phyloP scores from a whole-genome alignment of 1,140 invertebrate genomes.

The Bursaphelenchus mucronatus region DNA sequence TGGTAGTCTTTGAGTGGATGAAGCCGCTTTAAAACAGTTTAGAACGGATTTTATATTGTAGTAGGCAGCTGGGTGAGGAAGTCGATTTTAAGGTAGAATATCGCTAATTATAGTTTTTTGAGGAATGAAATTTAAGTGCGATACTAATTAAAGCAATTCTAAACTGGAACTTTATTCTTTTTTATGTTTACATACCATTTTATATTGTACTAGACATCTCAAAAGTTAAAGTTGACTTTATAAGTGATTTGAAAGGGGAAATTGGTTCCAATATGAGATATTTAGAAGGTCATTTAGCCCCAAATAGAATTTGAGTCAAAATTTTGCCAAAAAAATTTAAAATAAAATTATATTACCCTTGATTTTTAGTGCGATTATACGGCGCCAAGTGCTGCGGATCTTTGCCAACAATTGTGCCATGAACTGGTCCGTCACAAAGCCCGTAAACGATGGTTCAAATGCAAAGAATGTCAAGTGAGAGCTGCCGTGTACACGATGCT shows the following conservation, averaged over 20 bases:
- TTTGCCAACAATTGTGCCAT: conserved; percentile 27
- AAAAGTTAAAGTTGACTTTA: background rate
- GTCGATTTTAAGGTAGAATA: too few relatives aligned
- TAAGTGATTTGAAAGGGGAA: background rate
- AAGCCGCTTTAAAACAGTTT: too few relatives aligned
- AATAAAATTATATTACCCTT: background rate
- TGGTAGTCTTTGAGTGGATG: too few relatives aligned
- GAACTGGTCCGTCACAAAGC: conserved; percentile 35
- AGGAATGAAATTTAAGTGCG: too few relatives aligned
- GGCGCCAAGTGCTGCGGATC: conserved; percentile 25
- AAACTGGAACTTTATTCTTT: too few relatives aligned
- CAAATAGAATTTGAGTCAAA: background rate
- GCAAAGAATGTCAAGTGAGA: conserved; percentile 36
- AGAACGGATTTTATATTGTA: too few relatives aligned
- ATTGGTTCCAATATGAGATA: background rate
- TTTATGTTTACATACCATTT: too few relatives aligned
- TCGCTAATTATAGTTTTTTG: too few relatives aligned
- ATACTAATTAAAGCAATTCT: too few relatives aligned
- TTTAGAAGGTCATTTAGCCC: background rate
- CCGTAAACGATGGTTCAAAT: conserved; percentile 46
- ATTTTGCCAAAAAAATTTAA: background rate
- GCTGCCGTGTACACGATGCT: conserved; percentile 33
- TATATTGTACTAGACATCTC: background rate
- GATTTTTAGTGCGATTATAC: conserved; percentile 37
- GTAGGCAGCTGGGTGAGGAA: too few relatives aligned